These are phyloP conservation scores for Argya squamiceps DNA, from an alignment of 2,797 vertebrate species.

Conservation along the genomic window DNA sequence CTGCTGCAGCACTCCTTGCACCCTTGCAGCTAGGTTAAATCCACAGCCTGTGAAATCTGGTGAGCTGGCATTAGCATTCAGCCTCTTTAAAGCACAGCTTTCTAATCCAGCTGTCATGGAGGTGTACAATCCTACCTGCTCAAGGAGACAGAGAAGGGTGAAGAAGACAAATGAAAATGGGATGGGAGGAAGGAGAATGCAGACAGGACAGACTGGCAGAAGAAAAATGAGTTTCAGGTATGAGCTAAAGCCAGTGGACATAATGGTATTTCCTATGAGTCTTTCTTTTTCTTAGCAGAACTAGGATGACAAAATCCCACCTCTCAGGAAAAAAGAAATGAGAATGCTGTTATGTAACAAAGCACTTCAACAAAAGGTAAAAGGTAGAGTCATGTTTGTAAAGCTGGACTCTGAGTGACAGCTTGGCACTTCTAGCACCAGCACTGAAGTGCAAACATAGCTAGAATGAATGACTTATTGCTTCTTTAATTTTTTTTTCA, in stretches of 20 bases:
- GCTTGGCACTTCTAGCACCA: background rate
- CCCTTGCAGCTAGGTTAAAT: conserved; percentile 38
- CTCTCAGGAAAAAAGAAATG: background rate
- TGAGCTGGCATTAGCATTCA: conserved; percentile 40
- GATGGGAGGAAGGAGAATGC: background rate
- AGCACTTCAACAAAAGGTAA: background rate
- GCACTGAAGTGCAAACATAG: background rate
- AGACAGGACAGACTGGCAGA: background rate
- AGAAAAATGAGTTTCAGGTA: background rate
- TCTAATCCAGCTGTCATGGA: conserved; percentile 19
- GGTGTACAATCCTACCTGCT: background rate
- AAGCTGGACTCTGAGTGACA: background rate
- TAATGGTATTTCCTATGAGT: background rate
- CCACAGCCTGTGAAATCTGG: background rate
- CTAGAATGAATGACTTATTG: background rate
- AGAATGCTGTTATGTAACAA: background rate
- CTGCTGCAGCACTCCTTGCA: background rate
- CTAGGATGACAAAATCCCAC: background rate
- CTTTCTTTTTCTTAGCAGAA: background rate
- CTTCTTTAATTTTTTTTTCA: background rate
- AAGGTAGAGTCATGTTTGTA: background rate
- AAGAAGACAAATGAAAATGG: background rate
- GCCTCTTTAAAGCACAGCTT: conserved; percentile 6
- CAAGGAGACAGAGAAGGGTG: background rate
- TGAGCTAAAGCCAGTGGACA: background rate